Evolutionary conservation across 2,888 invertebrate genomes (phyloP).

Genomic region (Phalangium opilio): DNA sequence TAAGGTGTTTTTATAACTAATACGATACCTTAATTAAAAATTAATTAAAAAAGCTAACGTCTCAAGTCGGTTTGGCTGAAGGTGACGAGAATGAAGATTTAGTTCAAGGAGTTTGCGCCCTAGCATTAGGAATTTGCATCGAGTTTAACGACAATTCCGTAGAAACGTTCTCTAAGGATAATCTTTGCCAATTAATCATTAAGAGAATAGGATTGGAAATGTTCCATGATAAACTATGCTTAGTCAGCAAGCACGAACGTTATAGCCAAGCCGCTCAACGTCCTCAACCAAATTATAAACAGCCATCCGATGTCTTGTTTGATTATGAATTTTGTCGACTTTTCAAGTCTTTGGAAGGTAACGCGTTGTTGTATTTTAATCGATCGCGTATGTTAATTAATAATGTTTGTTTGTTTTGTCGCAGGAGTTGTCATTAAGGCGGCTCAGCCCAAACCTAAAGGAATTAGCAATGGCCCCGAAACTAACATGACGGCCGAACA

Average conservation of each 20-base stretch:
- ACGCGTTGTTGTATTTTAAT: too few species aligned
- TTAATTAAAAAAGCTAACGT: constrained; percentile 34
- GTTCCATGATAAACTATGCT: constrained; percentile 66
- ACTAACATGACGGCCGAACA: constrained; percentile 35
- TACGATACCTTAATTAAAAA: too few species aligned
- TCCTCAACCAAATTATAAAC: constrained; percentile 67
- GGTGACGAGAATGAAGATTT: constrained; percentile 81
- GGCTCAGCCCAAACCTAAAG: constrained; percentile 23
- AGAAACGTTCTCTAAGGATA: constrained; percentile 51
- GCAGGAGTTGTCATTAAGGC: constrained; percentile 31
- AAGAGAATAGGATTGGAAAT: constrained; percentile 80
- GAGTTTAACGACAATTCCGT: constrained; percentile 73
- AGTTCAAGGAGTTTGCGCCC: constrained; percentile 74
- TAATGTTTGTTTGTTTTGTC: constrained; percentile 15
- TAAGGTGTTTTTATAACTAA: too few species aligned
- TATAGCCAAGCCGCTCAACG: constrained; percentile 86
- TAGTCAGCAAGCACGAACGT: constrained; percentile 72
- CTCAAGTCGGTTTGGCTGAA: constrained; percentile 43
- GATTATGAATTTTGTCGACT: constrained; percentile 91
- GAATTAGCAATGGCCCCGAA: constrained; percentile 24
- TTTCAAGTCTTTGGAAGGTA: constrained; percentile 47
- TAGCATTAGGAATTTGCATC: constrained; percentile 80
- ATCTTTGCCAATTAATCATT: constrained; percentile 64
- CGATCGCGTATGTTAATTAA: too few species aligned
- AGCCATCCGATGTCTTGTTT: constrained; percentile 60